Percentiles rank a stretch among this genome's conserved stretches.
These are phyloP conservation scores for Scytalopus superciliaris DNA, from an alignment of 2,113 vertebrate genomes.

Conservation along the genomic window DNA sequence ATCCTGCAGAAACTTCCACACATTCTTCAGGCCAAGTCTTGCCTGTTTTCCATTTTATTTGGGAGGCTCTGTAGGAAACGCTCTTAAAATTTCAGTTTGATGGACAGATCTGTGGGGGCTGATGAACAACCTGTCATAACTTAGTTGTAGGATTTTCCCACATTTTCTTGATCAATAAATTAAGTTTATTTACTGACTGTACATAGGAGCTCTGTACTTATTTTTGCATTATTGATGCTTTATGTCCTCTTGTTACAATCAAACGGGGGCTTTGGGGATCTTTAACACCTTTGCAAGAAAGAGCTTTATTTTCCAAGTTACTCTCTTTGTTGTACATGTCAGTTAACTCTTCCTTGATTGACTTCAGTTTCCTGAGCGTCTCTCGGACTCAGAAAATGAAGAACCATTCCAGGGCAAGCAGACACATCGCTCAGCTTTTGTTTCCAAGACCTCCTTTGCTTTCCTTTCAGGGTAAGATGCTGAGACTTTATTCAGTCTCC, in stretches of 20 bases:
- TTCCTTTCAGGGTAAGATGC: slow-evolving; percentile 76
- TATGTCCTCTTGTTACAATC: neutral
- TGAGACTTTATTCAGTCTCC: neutral
- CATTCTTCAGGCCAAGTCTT: neutral
- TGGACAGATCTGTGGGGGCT: neutral
- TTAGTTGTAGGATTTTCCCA: neutral
- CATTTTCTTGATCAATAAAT: neutral
- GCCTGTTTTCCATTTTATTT: neutral
- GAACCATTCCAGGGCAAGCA: slow-evolving; percentile 86
- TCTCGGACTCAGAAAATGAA: slow-evolving; percentile 95
- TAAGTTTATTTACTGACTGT: neutral
- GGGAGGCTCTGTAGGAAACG: neutral
- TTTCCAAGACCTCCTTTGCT: slow-evolving; percentile 81
- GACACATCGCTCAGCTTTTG: slow-evolving; percentile 86
- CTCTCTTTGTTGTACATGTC: neutral
- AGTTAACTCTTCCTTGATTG: slow-evolving; percentile 47
- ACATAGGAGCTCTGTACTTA: accelerated
- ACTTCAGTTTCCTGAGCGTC: slow-evolving; percentile 73
- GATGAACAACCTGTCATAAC: too few relatives aligned
- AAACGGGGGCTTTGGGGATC: neutral
- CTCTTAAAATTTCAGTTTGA: neutral
- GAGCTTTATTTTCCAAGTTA: neutral
- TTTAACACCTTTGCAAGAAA: neutral
- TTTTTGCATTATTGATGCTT: neutral
- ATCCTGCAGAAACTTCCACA: neutral